Base-by-base conservation (phyloP, 2,888 invertebrate species). In the Drosophila melanocephala region DNA sequence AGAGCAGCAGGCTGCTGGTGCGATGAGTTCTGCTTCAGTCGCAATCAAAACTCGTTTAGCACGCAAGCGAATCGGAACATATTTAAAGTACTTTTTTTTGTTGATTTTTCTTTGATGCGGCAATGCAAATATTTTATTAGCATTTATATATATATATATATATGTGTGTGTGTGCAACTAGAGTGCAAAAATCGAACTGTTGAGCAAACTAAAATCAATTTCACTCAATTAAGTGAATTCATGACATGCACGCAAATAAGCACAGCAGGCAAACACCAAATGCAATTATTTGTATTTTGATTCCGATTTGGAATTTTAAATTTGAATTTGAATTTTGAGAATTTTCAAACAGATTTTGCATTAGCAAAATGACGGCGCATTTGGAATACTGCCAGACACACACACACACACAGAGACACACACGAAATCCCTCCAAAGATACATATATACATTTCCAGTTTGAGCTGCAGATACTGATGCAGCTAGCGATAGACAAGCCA, bases 131-230 rank as follows among this genome's bases (percentile, higher is more conserved):
- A 68, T 71, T 71, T 72, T 28, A 52, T 47, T 65, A 59, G 35
- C 73, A 39, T 64, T 44, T 47, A 5, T 7, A 30, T 52, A 4
- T 50, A 3, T 22, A 2, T 44, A 9, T 28, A 14, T 16, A 14
- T 12, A 12, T 51, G 57, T 62, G 39, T 61, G 67, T 56, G 72
- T 74, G 79, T 64, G 75, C 70, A 79, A 74, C 72, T 79, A 64
- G 70, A 85, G 80, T 80, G 69, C 47, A 72, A 67, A 73, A 83
- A 77, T 82, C 68, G 81, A 71, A 75, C 14, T 66, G 65, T 60
- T 71, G 73, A 75, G 70, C 79, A 78, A 82, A 84, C 76, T 67
- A 58, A 84, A 89, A 86, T 89, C 86, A 89, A 86, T 86, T 89
- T 89, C 89, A 85, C 85, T 83, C 86, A 86, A 86, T 89, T 89